Percentiles rank a stretch among this genome's conserved stretches.
These are phyloP conservation scores for Drosophila lacertosa DNA, from an alignment of 1,140 invertebrate species.

Conservation along the genomic window DNA sequence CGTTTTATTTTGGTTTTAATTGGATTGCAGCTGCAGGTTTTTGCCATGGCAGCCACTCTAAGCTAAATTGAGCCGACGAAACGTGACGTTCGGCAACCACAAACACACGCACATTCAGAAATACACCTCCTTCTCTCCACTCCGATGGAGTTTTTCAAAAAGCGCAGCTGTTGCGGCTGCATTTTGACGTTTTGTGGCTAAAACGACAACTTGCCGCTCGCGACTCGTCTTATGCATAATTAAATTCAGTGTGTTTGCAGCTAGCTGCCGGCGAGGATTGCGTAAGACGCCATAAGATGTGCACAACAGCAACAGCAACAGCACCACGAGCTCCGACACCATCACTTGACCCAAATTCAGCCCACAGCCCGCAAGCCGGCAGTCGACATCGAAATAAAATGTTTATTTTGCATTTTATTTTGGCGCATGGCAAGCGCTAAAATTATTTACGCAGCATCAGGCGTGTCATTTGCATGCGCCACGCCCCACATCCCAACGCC, in stretches of 20 bases:
- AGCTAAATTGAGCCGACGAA: slow-evolving; percentile 73
- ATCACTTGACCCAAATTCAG: slow-evolving; percentile 73
- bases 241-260: slow-evolving; percentile 53
- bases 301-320: not conserved
- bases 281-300: slow-evolving; percentile 27
- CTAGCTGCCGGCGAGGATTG: slow-evolving; percentile 34
- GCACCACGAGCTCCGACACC: slow-evolving; percentile 2
- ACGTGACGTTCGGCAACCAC: slow-evolving; percentile 68
- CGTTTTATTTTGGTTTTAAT: slow-evolving; percentile 59
- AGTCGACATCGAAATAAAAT: slow-evolving; percentile 70
- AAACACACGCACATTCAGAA: slow-evolving; percentile 3
- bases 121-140: not conserved
- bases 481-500: slow-evolving; percentile 39
- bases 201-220: slow-evolving; percentile 27
- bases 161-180: slow-evolving; percentile 47
- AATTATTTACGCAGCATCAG: slow-evolving; percentile 81
- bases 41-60: slow-evolving; percentile 42
- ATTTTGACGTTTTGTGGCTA: slow-evolving; percentile 54
- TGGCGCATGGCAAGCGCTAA: slow-evolving; percentile 70
- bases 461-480: slow-evolving; percentile 78
- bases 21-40: slow-evolving; percentile 65
- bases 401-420: slow-evolving; percentile 81
- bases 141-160: slow-evolving; percentile 22
- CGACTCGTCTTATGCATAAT: slow-evolving; percentile 54
- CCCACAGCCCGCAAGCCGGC: not conserved